phyloP scores from a whole-genome alignment of 2,888 invertebrate species.

The Erebia epiphron region DNA sequence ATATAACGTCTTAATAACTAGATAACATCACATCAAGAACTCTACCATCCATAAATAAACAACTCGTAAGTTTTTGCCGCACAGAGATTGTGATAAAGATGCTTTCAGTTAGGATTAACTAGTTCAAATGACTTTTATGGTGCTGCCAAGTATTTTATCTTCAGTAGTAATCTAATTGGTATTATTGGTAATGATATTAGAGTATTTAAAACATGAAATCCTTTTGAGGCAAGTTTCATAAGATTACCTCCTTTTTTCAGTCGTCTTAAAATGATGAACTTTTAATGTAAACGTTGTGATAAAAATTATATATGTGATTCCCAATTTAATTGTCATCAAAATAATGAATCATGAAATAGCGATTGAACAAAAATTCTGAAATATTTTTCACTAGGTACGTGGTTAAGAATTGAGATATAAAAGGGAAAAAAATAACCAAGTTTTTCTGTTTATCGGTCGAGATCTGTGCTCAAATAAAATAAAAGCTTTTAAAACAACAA shows the following conservation, averaged over 20 bases:
- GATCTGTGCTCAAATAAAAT: conserved; percentile 22
- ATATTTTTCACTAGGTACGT: not conserved
- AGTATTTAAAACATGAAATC: not conserved
- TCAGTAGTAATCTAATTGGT: not conserved
- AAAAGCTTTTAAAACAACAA: conserved; percentile 35
- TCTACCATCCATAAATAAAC: conserved; percentile 21
- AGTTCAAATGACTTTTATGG: conserved; percentile 19
- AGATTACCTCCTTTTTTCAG: not conserved
- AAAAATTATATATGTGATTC: too few relatives aligned
- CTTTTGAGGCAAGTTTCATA: not conserved
- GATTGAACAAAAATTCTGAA: not conserved
- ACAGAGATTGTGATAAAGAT: conserved; percentile 17
- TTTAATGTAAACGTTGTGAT: too few relatives aligned
- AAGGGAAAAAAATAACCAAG: not conserved
- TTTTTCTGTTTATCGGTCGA: conserved; percentile 7
- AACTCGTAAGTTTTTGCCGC: conserved; percentile 21
- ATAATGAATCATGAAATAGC: too few relatives aligned
- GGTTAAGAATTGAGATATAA: not conserved
- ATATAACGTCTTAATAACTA: conserved; percentile 23
- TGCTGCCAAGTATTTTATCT: conserved; percentile 2
- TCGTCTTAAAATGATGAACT: too few relatives aligned
- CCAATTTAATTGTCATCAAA: too few relatives aligned
- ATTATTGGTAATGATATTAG: not conserved
- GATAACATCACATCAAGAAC: conserved; percentile 15
- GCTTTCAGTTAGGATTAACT: conserved; percentile 25